phyloP scores from a whole-genome alignment of 2,113 vertebrate species.

The Muntiacus muntjak region DNA sequence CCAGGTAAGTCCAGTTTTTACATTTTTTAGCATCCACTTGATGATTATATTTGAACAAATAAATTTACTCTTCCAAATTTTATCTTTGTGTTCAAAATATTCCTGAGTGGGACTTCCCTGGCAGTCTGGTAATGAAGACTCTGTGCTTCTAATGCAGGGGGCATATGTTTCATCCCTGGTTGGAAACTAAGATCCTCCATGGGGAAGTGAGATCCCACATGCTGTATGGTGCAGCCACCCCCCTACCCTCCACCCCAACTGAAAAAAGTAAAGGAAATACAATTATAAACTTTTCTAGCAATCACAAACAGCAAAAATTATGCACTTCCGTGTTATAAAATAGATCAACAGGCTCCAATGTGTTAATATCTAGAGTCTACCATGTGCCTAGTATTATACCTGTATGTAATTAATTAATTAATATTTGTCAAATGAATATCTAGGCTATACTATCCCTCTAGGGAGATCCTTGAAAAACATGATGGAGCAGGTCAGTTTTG shows the following conservation, averaged over 20 bases:
- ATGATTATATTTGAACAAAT: neutral
- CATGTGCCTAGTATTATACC: neutral
- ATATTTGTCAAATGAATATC: neutral
- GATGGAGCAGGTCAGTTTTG: neutral
- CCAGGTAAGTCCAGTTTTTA: neutral
- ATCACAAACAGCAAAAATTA: neutral
- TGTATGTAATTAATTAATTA: neutral
- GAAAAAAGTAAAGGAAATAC: neutral
- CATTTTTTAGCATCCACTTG: neutral
- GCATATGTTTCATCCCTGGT: neutral
- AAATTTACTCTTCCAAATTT: neutral
- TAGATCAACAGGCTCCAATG: neutral
- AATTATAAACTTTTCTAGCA: neutral
- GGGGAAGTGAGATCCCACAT: neutral
- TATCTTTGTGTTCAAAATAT: neutral
- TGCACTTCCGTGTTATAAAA: neutral
- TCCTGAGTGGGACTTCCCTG: neutral
- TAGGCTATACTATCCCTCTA: neutral
- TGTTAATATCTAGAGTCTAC: neutral
- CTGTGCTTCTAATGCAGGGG: neutral
- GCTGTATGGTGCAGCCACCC: neutral
- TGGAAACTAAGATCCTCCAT: neutral
- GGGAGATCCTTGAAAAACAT: neutral
- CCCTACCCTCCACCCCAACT: neutral
- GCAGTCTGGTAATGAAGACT: neutral